phyloP scores from a whole-genome alignment of 2,113 vertebrate genomes.

The Chaenogobius annularis region DNA sequence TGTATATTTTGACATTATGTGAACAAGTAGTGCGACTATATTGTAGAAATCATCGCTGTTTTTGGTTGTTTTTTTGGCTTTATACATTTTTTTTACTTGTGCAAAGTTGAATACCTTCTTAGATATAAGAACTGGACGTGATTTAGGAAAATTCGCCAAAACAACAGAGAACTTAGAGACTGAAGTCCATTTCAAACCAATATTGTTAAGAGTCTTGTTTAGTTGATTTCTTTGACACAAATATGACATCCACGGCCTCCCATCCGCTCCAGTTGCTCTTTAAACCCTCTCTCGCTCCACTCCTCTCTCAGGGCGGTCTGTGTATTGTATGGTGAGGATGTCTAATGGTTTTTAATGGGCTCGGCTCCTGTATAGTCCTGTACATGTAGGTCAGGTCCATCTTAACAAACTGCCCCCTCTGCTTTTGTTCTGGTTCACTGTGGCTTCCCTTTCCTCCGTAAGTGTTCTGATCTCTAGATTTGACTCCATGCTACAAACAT shows the following conservation, averaged over 20 bases:
- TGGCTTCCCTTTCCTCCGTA: neutral
- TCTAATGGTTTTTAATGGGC: conserved; percentile 10
- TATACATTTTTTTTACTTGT: too few relatives aligned
- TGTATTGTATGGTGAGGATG: neutral
- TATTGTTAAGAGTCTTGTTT: neutral
- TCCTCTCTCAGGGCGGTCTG: neutral
- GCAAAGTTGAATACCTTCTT: too few relatives aligned
- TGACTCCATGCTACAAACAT: neutral
- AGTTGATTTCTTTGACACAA: neutral
- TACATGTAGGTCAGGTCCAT: conserved; percentile 5
- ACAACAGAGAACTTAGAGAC: too few relatives aligned
- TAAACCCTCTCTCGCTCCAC: neutral
- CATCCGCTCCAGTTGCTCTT: conserved; percentile 2
- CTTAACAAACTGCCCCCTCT: neutral
- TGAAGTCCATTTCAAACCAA: neutral
- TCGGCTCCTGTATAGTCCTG: conserved; percentile 1
- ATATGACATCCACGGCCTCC: neutral
- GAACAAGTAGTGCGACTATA: too few relatives aligned
- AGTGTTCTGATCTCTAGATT: neutral
- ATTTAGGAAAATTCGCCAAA: too few relatives aligned
- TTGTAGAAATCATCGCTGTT: too few relatives aligned
- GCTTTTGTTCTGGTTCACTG: conserved; percentile 2
- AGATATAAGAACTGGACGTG: too few relatives aligned
- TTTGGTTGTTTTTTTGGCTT: too few relatives aligned
- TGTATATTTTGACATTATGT: too few relatives aligned